Percentiles rank a stretch among this genome's conserved stretches.
Evolutionary conservation across 2,888 invertebrate species (phyloP).

Genomic region (Rotaria magnacalcarata): DNA sequence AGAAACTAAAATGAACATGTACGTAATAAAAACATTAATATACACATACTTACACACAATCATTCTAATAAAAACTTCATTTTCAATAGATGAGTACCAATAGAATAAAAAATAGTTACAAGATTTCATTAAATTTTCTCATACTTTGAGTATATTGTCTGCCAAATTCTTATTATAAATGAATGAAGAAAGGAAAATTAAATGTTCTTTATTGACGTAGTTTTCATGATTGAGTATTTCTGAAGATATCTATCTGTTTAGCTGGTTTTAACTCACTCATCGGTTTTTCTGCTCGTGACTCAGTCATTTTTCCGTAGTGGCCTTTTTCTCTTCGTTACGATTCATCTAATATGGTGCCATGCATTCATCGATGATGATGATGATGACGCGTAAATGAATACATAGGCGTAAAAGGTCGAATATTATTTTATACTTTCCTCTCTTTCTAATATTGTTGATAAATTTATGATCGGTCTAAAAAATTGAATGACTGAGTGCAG

Average conservation of each 20-base stretch:
- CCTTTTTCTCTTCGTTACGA: neutral
- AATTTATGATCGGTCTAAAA: neutral
- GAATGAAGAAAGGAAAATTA: neutral
- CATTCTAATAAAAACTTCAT: neutral
- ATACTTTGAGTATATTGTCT: neutral
- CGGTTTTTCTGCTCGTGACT: neutral
- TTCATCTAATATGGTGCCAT: constrained; percentile 3
- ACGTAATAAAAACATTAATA: neutral
- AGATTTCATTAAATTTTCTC: neutral
- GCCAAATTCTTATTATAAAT: neutral
- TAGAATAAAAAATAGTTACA: neutral
- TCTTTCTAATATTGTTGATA: neutral
- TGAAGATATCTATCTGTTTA: neutral
- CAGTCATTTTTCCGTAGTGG: neutral
- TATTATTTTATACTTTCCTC: neutral
- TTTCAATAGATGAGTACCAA: neutral
- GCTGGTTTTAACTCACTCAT: neutral
- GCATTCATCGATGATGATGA: neutral
- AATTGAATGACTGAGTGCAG: neutral
- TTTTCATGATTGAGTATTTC: neutral
- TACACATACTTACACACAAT: neutral
- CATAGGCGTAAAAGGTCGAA: neutral
- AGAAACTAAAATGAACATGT: neutral
- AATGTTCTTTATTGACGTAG: neutral
- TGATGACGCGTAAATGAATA: neutral